Base-by-base conservation (phyloP, 2,797 vertebrate genomes). In the Hemitrygon akajei region DNA sequence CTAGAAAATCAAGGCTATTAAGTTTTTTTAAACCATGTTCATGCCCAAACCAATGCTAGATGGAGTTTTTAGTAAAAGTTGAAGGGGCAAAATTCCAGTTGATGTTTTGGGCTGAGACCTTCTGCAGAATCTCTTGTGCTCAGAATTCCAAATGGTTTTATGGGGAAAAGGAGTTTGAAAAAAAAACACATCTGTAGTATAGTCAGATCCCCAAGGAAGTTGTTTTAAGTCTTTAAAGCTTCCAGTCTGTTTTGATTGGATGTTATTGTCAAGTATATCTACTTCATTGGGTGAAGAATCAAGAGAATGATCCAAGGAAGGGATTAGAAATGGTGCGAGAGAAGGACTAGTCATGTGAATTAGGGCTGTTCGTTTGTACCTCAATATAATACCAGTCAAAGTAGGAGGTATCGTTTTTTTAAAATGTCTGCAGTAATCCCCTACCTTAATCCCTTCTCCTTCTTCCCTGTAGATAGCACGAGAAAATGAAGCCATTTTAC, bases 211-310 rank as follows among this genome's bases (percentile, higher is more conserved):
- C 47, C 47, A 47, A 47, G 47, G 47, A 47, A 47, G 86, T 66
- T 89, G 18, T 75, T 89, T 89, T 89, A 89, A 89, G 86, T 20
- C 86, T 89, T 89, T 89, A 63, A 89, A 89, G 86, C 86, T 69
- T 89, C 63, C 86, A 89, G 86, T 89, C 66, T 89, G 86, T 89
- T 89, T 89, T 89, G 91, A 93, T 56, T 93, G 71, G 91, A 93
- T 93, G 75, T 93, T 93, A 93, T 75, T 89, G 73, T 93, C 69
- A 73, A 93, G 91, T 76, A 93, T 93, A 93, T 75, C 91, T 93
- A 75, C 73, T 76, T 93, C 73, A 93, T 93, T 93, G 91, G 40
- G 91, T 73, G 73, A 93, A 76, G 69, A 93, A 93, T 73, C 40
- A 75, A 76, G 91, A 25, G 91, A 93, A 56, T 93, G 73, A 93